Conservation (phyloP, 1,140 invertebrate genomes). For the Atopsyche davidsoni region DNA sequence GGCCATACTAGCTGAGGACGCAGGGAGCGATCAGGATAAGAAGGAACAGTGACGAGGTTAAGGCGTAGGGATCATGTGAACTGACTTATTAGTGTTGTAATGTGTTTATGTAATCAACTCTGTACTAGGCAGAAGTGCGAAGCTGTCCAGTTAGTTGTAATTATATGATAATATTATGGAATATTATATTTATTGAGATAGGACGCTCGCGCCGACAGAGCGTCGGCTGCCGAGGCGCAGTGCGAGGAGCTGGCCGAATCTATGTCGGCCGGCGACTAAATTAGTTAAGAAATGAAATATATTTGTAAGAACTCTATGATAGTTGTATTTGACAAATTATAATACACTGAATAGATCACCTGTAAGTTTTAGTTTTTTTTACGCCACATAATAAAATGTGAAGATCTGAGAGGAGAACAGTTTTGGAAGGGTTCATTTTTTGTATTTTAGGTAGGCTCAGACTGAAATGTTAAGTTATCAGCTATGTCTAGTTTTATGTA, state of each 20-base stretch:
- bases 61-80: slow-evolving; percentile 24
- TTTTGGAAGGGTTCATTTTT: slow-evolving; percentile 3
- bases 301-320: slow-evolving; percentile 3
- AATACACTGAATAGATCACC: slow-evolving; percentile 1
- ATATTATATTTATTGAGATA: no score
- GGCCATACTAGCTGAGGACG: not conserved
- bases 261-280: slow-evolving; percentile 13
- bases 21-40: not conserved
- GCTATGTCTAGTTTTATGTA: slow-evolving; percentile 25
- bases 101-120: slow-evolving; percentile 19
- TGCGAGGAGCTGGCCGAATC: no score
- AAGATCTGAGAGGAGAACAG: not conserved
- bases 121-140: slow-evolving; percentile 27
- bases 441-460: slow-evolving; percentile 11
- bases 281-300: slow-evolving; percentile 7
- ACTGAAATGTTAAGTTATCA: slow-evolving; percentile 9
- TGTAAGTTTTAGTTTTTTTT: slow-evolving; percentile 7
- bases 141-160: slow-evolving; percentile 27
- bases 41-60: slow-evolving; percentile 4
- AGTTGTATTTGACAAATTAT: slow-evolving; percentile 5
- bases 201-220: slow-evolving; percentile 10
- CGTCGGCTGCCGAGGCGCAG: not conserved
- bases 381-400: not conserved
- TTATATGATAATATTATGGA: no score
- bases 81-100: slow-evolving; percentile 23